A percentile compares a stretch with the other conserved stretches of the same genome.
phyloP scores from a whole-genome alignment of 1,140 invertebrate species.

The Coelopa frigida region DNA sequence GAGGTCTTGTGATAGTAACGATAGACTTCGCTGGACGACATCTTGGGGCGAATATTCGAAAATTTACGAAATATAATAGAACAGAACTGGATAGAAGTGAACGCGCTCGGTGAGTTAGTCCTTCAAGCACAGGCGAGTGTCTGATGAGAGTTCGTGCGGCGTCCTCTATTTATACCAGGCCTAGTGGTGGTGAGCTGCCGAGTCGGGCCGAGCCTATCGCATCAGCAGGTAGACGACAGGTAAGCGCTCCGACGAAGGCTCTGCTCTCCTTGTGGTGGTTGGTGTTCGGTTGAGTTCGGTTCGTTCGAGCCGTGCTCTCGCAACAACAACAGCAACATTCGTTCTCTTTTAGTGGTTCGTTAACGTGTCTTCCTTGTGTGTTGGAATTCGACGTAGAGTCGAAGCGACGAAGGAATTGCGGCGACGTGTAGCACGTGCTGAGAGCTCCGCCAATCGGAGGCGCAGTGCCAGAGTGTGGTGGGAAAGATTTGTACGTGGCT shows the following conservation, averaged over 20 bases:
- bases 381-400: slow-evolving; percentile 6
- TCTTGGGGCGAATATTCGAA: not conserved
- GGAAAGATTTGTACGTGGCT: not conserved
- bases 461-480: slow-evolving; percentile 5
- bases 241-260: slow-evolving; percentile 7
- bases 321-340: too few species aligned
- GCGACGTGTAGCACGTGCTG: slow-evolving; percentile 30
- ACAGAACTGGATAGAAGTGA: slow-evolving; percentile 1
- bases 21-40: slow-evolving; percentile 40
- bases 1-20: slow-evolving; percentile 42
- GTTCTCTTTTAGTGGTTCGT: too few species aligned
- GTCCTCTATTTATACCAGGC: slow-evolving; percentile 13
- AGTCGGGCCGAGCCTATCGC: slow-evolving; percentile 10
- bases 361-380: not conserved
- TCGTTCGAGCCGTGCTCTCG: too few species aligned
- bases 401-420: too few species aligned
- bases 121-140: slow-evolving; percentile 10
- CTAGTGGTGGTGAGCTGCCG: not conserved
- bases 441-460: slow-evolving; percentile 8
- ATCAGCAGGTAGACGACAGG: slow-evolving; percentile 12
- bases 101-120: slow-evolving; percentile 3
- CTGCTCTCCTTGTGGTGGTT: slow-evolving; percentile 23
- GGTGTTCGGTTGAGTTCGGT: too few species aligned
- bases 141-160: slow-evolving; percentile 7
- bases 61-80: not conserved